These are phyloP conservation scores for Teleogryllus oceanicus DNA, from an alignment of 2,888 invertebrate genomes.

Conservation along the genomic window DNA sequence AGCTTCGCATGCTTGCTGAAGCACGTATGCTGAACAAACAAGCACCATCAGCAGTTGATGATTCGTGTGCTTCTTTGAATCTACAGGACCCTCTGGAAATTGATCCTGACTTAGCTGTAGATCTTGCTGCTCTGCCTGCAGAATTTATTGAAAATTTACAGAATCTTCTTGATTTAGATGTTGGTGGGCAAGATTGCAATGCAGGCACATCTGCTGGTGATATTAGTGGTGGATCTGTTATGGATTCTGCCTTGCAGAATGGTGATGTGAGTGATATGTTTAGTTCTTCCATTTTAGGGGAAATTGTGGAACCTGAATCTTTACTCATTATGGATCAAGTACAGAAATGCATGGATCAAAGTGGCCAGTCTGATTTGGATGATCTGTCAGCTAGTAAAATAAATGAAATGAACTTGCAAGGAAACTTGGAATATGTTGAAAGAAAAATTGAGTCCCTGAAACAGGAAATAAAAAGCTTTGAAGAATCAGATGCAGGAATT, in stretches of 20 bases:
- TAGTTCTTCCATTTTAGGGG: neutral
- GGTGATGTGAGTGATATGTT: conserved; percentile 7
- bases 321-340: neutral
- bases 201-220: neutral
- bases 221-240: neutral
- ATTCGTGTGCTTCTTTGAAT: neutral
- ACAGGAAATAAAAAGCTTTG: neutral
- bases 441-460: neutral
- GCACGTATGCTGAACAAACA: neutral
- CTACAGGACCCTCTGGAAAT: neutral
- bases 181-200: neutral
- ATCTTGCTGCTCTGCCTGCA: neutral
- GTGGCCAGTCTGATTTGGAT: neutral
- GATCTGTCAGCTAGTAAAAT: neutral
- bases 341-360: neutral
- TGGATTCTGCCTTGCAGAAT: neutral
- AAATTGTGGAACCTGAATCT: neutral
- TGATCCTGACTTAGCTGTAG: conserved; percentile 2
- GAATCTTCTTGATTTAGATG: conserved; percentile 18
- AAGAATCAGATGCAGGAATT: neutral
- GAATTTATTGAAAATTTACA: conserved; percentile 7
- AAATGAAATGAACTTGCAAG: neutral
- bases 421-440: conserved; percentile 18
- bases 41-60: neutral
- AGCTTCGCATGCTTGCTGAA: neutral